Evolutionary conservation across 1,140 invertebrate genomes (phyloP).

Genomic region (Cataglyphis hispanica): DNA sequence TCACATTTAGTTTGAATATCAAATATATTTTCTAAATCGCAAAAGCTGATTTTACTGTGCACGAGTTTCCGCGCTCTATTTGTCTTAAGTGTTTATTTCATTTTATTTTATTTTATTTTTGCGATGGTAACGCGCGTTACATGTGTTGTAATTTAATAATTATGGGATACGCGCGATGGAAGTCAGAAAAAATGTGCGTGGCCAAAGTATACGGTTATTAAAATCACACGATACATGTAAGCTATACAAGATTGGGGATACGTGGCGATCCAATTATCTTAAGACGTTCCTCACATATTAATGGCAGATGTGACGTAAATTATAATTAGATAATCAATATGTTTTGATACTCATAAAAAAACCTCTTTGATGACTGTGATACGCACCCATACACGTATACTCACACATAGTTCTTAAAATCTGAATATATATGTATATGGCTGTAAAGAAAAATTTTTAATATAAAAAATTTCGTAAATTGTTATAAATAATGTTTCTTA

Average conservation of each 20-base stretch:
- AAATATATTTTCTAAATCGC: background rate
- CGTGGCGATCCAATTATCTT: constrained; percentile 36
- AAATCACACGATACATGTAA: constrained; percentile 31
- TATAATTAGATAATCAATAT: constrained; percentile 48
- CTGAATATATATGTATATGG: no score
- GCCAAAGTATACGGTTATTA: constrained; percentile 41
- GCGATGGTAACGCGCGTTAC: constrained; percentile 19
- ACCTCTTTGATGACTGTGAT: background rate
- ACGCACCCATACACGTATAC: no score
- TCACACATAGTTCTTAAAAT: background rate
- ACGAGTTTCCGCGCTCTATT: background rate
- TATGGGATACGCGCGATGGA: constrained; percentile 31
- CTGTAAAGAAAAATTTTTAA: background rate
- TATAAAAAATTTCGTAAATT: background rate
- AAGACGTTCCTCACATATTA: constrained; percentile 29
- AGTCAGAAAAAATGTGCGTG: constrained; percentile 18
- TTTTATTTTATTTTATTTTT: constrained; percentile 1
- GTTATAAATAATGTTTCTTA: background rate
- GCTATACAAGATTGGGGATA: background rate
- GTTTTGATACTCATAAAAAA: constrained; percentile 2
- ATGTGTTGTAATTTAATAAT: constrained; percentile 55
- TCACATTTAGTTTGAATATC: background rate
- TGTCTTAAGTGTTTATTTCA: background rate
- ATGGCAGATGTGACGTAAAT: constrained; percentile 29
- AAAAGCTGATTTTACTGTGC: background rate